phyloP scores from a whole-genome alignment of 2,113 vertebrate species.

The Xyliphius kryptos region DNA sequence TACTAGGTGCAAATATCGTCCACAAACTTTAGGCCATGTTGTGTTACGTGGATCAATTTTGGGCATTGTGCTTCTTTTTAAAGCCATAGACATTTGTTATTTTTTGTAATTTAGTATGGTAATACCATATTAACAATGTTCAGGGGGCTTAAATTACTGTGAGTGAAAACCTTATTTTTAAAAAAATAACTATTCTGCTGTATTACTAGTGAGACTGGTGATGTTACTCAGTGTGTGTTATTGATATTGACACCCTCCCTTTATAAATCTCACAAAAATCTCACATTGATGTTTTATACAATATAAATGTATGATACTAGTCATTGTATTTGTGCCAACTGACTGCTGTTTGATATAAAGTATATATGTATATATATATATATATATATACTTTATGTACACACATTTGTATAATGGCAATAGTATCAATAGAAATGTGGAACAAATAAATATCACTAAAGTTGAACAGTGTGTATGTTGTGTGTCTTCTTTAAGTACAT shows the following conservation, averaged over 20 bases:
- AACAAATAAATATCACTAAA: slow-evolving; percentile 32
- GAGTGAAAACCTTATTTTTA: neutral
- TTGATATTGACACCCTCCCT: slow-evolving; percentile 6
- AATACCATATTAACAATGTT: slow-evolving; percentile 22
- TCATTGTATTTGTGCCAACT: too few species aligned
- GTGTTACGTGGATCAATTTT: neutral
- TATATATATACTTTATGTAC: too few species aligned
- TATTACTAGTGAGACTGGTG: slow-evolving; percentile 20
- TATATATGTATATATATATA: too few species aligned
- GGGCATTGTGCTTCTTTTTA: slow-evolving; percentile 3
- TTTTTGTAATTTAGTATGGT: slow-evolving; percentile 23
- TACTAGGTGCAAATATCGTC: too few species aligned
- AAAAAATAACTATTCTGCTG: slow-evolving; percentile 9
- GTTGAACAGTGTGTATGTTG: slow-evolving; percentile 23
- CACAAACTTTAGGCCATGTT: too few species aligned
- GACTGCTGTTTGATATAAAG: too few species aligned
- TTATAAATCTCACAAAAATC: slow-evolving; percentile 18
- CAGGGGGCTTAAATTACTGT: slow-evolving; percentile 24
- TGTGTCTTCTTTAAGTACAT: slow-evolving; percentile 7
- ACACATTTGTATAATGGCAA: neutral
- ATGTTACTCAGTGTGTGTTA: slow-evolving; percentile 14
- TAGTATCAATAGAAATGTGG: slow-evolving; percentile 31
- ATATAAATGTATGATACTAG: too few species aligned
- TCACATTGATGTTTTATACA: slow-evolving; percentile 11
- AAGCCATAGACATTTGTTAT: slow-evolving; percentile 25